These are phyloP conservation scores for Enteromius treurensis DNA, from an alignment of 2,797 vertebrate genomes.

Conservation along the genomic window DNA sequence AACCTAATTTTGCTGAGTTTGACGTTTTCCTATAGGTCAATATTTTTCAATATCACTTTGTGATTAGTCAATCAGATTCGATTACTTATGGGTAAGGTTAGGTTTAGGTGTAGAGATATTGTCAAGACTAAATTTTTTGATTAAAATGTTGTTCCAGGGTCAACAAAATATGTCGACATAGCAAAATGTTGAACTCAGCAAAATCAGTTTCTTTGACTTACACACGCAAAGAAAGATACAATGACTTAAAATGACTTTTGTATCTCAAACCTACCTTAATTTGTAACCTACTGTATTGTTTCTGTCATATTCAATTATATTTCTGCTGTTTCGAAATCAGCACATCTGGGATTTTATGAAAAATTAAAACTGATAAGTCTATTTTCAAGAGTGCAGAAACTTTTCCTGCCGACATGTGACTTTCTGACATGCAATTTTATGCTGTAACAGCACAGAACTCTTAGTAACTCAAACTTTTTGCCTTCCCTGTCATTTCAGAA, in stretches of 20 bases:
- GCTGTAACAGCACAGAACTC: slow-evolving; percentile 27
- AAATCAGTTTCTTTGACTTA: no score
- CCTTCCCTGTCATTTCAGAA: slow-evolving; percentile 23
- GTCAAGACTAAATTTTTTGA: no score
- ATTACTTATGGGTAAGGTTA: no score
- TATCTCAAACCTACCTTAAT: not conserved
- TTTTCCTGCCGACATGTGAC: slow-evolving; percentile 4
- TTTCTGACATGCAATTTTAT: slow-evolving; percentile 29
- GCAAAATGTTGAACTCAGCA: no score
- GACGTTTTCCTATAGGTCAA: no score
- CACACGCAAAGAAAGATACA: no score
- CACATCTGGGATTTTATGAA: not conserved
- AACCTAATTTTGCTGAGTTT: no score
- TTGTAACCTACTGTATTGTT: not conserved
- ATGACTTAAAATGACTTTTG: not conserved
- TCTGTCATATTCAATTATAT: not conserved
- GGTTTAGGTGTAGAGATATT: no score
- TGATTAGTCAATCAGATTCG: no score
- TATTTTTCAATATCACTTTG: no score
- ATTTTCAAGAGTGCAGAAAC: not conserved
- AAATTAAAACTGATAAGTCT: not conserved
- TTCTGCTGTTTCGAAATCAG: not conserved
- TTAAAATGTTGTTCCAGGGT: no score
- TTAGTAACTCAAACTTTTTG: slow-evolving; percentile 14
- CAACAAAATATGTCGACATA: no score